Percentiles rank a stretch among this genome's conserved stretches.
phyloP scores from a whole-genome alignment of 1,140 invertebrate genomes.

The Zaprionus ghesquierei region DNA sequence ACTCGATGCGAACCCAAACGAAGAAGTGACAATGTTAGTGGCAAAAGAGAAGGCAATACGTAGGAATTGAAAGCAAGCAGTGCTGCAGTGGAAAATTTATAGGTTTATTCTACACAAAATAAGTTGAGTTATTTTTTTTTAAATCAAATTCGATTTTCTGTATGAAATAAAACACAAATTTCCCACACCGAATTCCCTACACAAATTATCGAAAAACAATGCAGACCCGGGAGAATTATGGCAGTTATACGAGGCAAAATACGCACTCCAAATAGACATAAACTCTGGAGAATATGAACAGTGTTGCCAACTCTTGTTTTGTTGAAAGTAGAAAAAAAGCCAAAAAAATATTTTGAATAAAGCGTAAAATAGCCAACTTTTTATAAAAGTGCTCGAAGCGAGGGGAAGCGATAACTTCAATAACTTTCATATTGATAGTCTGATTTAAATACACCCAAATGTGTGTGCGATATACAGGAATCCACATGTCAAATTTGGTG shows the following conservation, averaged over 20 bases:
- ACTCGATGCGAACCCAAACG: neutral
- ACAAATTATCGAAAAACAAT: neutral
- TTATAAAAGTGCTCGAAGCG: too few relatives aligned
- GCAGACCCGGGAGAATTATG: neutral
- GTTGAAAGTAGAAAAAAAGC: too few relatives aligned
- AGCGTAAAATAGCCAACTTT: too few relatives aligned
- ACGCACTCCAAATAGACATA: neutral
- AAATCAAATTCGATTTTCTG: neutral
- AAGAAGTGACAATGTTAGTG: neutral
- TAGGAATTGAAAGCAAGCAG: neutral
- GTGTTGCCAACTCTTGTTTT: too few relatives aligned
- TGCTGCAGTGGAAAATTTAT: neutral
- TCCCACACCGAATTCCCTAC: neutral
- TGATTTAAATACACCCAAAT: too few relatives aligned
- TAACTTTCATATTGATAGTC: too few relatives aligned
- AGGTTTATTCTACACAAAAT: neutral
- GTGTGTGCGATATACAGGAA: too few relatives aligned
- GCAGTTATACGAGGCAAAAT: neutral
- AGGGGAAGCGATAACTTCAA: too few relatives aligned
- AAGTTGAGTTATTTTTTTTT: neutral
- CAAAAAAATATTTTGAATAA: too few relatives aligned
- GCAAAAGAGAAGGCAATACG: neutral
- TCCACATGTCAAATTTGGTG: too few relatives aligned
- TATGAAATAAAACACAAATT: too few relatives aligned
- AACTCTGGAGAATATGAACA: neutral